Evolutionary conservation across 2,797 vertebrate species (phyloP).

Genomic region (Gambelia wislizenii): DNA sequence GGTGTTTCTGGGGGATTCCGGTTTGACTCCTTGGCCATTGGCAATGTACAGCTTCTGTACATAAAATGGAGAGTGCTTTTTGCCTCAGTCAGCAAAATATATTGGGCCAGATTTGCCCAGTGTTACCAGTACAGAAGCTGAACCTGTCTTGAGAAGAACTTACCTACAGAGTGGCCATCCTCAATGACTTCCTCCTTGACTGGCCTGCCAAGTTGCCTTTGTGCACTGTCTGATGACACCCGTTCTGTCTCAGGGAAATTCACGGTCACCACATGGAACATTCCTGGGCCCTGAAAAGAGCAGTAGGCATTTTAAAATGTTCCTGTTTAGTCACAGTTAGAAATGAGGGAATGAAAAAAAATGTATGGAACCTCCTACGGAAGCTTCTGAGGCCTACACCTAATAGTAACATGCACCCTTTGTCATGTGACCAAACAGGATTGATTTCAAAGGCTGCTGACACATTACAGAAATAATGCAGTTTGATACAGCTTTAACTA

Average conservation of each 20-base stretch:
- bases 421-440: background rate
- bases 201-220: background rate
- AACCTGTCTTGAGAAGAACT: background rate
- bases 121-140: background rate
- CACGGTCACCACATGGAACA: constrained; percentile 38
- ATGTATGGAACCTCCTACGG: too few species aligned
- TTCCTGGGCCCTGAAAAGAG: constrained; percentile 26
- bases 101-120: too few species aligned
- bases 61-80: too few species aligned
- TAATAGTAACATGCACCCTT: background rate
- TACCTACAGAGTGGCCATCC: background rate
- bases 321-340: background rate
- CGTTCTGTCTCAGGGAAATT: constrained; percentile 18
- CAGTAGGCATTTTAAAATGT: background rate
- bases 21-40: too few species aligned
- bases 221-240: accelerated
- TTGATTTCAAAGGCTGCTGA: too few species aligned
- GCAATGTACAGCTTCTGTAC: too few species aligned
- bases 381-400: accelerated
- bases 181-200: constrained; percentile 16
- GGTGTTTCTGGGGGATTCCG: too few species aligned
- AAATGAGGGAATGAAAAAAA: background rate
- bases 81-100: background rate
- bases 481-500: too few species aligned
- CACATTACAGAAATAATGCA: too few species aligned